Conservation (phyloP, 2,888 invertebrate species). For the Mimumesa dahlbomi region DNA sequence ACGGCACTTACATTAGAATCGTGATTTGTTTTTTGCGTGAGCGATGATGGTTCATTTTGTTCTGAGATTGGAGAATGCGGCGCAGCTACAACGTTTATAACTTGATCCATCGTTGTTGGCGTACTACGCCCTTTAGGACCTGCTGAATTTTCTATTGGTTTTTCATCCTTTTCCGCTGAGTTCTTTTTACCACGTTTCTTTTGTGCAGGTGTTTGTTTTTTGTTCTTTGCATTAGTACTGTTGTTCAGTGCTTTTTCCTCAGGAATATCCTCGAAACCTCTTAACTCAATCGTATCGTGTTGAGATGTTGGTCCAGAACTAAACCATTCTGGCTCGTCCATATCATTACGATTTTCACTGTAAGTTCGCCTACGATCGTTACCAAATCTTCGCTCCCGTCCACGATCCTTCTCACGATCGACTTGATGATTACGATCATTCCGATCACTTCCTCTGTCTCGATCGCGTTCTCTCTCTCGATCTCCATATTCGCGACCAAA, state of each 20-base stretch:
- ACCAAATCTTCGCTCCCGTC: slow-evolving; percentile 80
- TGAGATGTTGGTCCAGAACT: slow-evolving; percentile 95
- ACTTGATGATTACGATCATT: slow-evolving; percentile 74
- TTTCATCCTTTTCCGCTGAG: slow-evolving; percentile 78
- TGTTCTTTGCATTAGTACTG: slow-evolving; percentile 66
- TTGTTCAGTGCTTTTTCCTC: slow-evolving; percentile 74
- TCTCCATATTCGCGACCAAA: slow-evolving; percentile 83
- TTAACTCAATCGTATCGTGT: slow-evolving; percentile 94
- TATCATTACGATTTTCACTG: slow-evolving; percentile 81
- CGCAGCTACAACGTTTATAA: slow-evolving; percentile 68
- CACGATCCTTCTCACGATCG: slow-evolving; percentile 81
- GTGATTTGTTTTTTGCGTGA: slow-evolving; percentile 62
- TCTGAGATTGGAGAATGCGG: slow-evolving; percentile 79
- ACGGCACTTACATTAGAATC: slow-evolving; percentile 56
- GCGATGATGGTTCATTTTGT: slow-evolving; percentile 65
- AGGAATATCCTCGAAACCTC: slow-evolving; percentile 92
- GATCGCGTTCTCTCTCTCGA: slow-evolving; percentile 72
- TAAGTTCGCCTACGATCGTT: slow-evolving; percentile 83
- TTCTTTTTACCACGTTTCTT: slow-evolving; percentile 80
- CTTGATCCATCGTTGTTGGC: slow-evolving; percentile 77
- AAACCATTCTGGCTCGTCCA: slow-evolving; percentile 95
- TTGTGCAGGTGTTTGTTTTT: slow-evolving; percentile 80
- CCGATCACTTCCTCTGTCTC: slow-evolving; percentile 63
- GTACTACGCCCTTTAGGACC: slow-evolving; percentile 78
- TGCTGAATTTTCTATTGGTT: slow-evolving; percentile 58